These are phyloP conservation scores for Xenopus tropicalis DNA, from an alignment of 2,113 vertebrate genomes.

Conservation along the genomic window UCB_Xtro_10.0 CM004443.2:135383501-135384000, in stretches of 20 bases:
- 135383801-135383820: no score
- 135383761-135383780: not conserved
- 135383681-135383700: constrained; percentile 26
- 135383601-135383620: not conserved
- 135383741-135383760: constrained; percentile 26
- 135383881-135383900: no score
- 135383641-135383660: not conserved
- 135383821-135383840: no score
- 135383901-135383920: no score
- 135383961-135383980: no score
- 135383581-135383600: not conserved
- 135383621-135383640: no score
- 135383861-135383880: no score
- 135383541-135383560: not conserved
- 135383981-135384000: no score
- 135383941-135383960: no score
- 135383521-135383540: constrained; percentile 47
- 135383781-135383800: no score
- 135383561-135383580: not conserved
- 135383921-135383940: no score
- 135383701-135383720: constrained; percentile 5
- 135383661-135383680: not conserved
- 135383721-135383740: constrained; percentile 21
- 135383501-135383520: constrained; percentile 85
- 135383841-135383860: no score